Percentiles rank a stretch among this genome's conserved stretches.
These are phyloP conservation scores for Psittacula echo DNA, from an alignment of 2,797 vertebrate species.

Conservation along the genomic window DNA sequence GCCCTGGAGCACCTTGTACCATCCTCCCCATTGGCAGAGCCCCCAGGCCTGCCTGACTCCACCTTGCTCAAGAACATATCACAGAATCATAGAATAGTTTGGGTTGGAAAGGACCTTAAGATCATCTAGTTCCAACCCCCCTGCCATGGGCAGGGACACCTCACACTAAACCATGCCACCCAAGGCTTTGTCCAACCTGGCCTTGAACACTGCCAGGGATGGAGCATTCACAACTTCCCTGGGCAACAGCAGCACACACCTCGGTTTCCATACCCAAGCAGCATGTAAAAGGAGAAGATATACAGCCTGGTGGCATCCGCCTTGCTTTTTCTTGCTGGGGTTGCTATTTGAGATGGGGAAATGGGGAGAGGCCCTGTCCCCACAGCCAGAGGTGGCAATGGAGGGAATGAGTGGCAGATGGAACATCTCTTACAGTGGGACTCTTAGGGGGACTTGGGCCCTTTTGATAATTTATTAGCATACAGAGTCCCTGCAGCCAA, in stretches of 20 bases:
- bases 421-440: not conserved
- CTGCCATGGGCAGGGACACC: not conserved
- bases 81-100: not conserved
- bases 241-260: not conserved
- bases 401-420: not conserved
- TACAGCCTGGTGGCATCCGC: too few species aligned
- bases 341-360: not conserved
- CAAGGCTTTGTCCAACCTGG: not conserved
- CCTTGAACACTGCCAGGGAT: not conserved
- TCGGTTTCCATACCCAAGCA: rapidly evolving
- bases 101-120: not conserved
- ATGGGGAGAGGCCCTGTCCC: rapidly evolving
- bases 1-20: not conserved
- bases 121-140: not conserved
- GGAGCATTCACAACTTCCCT: not conserved
- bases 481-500: not conserved
- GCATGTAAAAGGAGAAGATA: not conserved
- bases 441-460: rapidly evolving
- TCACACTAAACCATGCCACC: not conserved
- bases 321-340: rapidly evolving
- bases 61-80: not conserved
- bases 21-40: not conserved
- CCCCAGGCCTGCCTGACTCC: not conserved
- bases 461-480: not conserved
- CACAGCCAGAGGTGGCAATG: not conserved